Evolutionary conservation across 2,797 vertebrate species (phyloP).

Genomic region (Notolepis coatsorum): DNA sequence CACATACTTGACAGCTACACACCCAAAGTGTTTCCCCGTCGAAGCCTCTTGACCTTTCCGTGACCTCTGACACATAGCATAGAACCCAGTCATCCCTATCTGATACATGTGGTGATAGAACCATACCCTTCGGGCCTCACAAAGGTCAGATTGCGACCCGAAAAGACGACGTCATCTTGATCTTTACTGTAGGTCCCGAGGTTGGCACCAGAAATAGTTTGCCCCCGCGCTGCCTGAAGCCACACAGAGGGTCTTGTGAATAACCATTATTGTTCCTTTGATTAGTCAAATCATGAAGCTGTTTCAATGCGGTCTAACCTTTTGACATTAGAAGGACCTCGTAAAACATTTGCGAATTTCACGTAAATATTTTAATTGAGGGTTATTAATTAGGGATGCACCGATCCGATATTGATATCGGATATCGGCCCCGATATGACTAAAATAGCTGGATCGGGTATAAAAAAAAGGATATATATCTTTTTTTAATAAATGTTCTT

Average conservation of each 20-base stretch:
- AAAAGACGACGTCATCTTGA: neutral
- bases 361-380: too few relatives aligned
- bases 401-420: too few relatives aligned
- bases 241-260: neutral
- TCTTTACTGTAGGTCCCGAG: neutral
- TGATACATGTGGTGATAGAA: neutral
- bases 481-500: too few relatives aligned
- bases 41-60: neutral
- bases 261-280: neutral
- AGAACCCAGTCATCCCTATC: neutral
- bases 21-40: neutral
- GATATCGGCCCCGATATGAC: too few relatives aligned
- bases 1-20: neutral
- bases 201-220: neutral
- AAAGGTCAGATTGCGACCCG: constrained; percentile 1
- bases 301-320: neutral
- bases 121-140: neutral
- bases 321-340: neutral
- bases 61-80: neutral
- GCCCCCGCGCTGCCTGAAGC: neutral
- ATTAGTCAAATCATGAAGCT: neutral
- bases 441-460: too few relatives aligned
- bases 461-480: too few relatives aligned
- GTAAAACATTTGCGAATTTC: neutral
- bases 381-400: too few relatives aligned